These are phyloP conservation scores for Furcula furcula DNA, from an alignment of 2,888 invertebrate genomes.

Conservation along the genomic window DNA sequence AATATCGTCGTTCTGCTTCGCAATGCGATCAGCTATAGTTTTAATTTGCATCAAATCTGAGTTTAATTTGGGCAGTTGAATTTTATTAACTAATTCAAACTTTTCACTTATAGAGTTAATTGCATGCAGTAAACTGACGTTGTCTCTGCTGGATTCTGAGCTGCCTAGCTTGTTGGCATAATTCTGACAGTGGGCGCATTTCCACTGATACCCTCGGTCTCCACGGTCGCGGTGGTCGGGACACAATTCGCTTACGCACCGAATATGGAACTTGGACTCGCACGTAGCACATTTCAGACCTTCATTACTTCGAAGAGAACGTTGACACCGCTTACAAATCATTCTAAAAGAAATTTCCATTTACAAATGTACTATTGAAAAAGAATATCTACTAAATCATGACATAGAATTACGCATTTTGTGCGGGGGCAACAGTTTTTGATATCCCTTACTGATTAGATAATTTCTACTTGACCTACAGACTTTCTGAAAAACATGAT, in stretches of 20 bases:
- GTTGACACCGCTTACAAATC: conserved; percentile 54
- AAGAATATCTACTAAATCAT: too few relatives aligned
- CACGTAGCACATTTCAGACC: conserved; percentile 46
- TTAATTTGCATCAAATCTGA: conserved; percentile 53
- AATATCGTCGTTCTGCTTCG: conserved; percentile 56
- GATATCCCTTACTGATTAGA: too few relatives aligned
- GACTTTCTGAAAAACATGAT: too few relatives aligned
- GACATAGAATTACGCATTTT: too few relatives aligned
- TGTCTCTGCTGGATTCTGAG: conserved; percentile 21
- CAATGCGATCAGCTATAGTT: conserved; percentile 44
- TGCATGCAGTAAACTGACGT: conserved; percentile 29
- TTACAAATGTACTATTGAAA: too few relatives aligned
- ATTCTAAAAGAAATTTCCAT: conserved; percentile 34
- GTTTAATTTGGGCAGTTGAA: conserved; percentile 61
- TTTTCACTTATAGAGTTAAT: conserved; percentile 51
- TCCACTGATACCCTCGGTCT: conserved; percentile 52
- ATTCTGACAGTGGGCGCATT: conserved; percentile 53
- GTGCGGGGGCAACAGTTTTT: too few relatives aligned
- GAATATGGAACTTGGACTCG: conserved; percentile 40
- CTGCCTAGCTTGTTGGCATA: conserved; percentile 27
- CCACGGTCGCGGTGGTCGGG: conserved; percentile 40
- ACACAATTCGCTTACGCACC: conserved; percentile 29
- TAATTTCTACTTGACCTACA: too few relatives aligned
- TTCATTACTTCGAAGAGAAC: conserved; percentile 39
- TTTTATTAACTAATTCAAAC: conserved; percentile 61